phyloP scores from a whole-genome alignment of 2,888 invertebrate species.

The Trichogramma evanescens region DNA sequence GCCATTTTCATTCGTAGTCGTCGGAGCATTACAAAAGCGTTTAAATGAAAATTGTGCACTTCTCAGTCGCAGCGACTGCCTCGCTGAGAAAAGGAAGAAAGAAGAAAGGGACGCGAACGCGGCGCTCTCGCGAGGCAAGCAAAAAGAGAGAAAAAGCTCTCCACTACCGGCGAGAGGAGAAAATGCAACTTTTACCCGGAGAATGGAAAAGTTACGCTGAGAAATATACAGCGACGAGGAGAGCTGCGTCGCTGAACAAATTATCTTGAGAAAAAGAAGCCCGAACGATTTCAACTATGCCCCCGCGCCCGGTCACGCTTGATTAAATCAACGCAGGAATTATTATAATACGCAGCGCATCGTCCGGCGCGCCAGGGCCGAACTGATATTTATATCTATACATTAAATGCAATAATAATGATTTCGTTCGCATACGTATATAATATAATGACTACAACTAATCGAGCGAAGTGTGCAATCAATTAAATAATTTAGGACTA shows the following conservation, averaged over 20 bases:
- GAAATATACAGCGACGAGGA: too few species aligned
- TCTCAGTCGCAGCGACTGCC: conserved; percentile 23
- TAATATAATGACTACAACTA: too few species aligned
- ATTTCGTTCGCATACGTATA: too few species aligned
- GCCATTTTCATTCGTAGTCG: conserved; percentile 23
- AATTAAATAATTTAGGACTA: too few species aligned
- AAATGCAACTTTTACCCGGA: conserved; percentile 2
- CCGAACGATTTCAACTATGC: neutral
- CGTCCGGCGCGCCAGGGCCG: too few species aligned
- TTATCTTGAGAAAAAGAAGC: neutral
- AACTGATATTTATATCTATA: too few species aligned
- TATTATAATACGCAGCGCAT: too few species aligned
- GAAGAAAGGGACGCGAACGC: conserved; percentile 13
- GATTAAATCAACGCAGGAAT: too few species aligned
- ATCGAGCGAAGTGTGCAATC: too few species aligned
- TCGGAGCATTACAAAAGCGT: conserved; percentile 23
- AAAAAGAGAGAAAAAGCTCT: conserved; percentile 3
- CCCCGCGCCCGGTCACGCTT: too few species aligned
- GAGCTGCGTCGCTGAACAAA: too few species aligned
- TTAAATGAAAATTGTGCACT: conserved; percentile 29
- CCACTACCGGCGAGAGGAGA: conserved; percentile 3
- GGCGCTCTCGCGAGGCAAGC: neutral
- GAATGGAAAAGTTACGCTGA: conserved; percentile 7
- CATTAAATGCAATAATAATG: too few species aligned
- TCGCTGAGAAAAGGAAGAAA: neutral